These are phyloP conservation scores for Luperina testacea DNA, from an alignment of 2,888 invertebrate species.

Conservation along the genomic window DNA sequence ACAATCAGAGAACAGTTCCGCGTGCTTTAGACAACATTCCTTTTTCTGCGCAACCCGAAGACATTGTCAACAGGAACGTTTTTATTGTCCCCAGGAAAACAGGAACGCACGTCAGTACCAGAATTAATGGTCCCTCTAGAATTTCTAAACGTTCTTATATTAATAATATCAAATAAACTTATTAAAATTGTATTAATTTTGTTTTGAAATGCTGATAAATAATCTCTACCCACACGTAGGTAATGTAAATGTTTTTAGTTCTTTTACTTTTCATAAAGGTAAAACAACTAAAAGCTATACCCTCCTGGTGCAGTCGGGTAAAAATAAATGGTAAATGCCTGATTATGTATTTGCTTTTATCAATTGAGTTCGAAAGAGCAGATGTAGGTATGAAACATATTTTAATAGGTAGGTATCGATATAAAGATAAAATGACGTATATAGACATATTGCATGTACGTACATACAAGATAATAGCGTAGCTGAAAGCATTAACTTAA, in stretches of 20 bases:
- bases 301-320: neutral
- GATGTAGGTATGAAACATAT: conserved; percentile 5
- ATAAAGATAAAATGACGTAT: neutral
- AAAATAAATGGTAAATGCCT: neutral
- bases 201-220: conserved; percentile 5
- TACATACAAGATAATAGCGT: too few species aligned
- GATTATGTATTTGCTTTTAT: conserved; percentile 10
- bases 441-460: neutral
- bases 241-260: neutral
- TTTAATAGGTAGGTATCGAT: neutral
- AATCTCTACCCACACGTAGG: neutral
- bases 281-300: neutral
- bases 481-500: neutral
- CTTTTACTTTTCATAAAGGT: neutral
- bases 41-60: conserved; percentile 48
- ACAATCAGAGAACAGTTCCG: conserved; percentile 59
- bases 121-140: conserved; percentile 30
- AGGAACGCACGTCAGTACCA: conserved; percentile 13
- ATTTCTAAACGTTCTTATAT: conserved; percentile 39
- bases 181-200: conserved; percentile 10
- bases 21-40: conserved; percentile 63
- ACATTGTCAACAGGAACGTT: conserved; percentile 51
- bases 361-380: conserved; percentile 25
- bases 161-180: conserved; percentile 41
- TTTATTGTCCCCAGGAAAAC: conserved; percentile 54